phyloP scores from a whole-genome alignment of 2,888 invertebrate genomes.

The Subacronicta megacephala region DNA sequence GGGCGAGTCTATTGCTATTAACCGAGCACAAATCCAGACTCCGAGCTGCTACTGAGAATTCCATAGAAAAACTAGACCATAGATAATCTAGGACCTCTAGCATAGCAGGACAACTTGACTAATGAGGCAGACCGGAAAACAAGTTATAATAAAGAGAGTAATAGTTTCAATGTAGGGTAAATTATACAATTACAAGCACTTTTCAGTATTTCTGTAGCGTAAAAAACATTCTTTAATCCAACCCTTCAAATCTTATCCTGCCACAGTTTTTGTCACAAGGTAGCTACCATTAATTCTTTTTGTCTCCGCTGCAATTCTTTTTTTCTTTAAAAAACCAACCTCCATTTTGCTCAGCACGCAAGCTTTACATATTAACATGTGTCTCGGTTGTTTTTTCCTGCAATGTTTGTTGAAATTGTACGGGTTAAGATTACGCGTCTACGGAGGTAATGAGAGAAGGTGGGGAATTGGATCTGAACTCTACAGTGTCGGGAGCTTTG shows the following conservation, averaged over 20 bases:
- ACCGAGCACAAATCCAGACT: no score
- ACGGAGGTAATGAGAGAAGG: conserved; percentile 41
- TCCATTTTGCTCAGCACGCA: conserved; percentile 57
- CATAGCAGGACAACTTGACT: no score
- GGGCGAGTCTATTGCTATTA: no score
- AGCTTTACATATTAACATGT: conserved; percentile 59
- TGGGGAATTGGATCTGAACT: background rate
- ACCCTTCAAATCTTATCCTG: conserved; percentile 59
- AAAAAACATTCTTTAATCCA: conserved; percentile 30
- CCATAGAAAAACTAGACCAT: no score
- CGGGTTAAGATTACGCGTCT: conserved; percentile 51
- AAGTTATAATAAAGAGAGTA: no score
- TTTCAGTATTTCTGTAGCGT: no score
- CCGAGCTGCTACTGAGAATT: no score
- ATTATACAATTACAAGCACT: no score
- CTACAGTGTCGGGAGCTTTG: conserved; percentile 20
- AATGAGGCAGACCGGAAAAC: no score
- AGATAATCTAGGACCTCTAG: no score
- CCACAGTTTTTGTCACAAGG: conserved; percentile 52
- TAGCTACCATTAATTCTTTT: conserved; percentile 67
- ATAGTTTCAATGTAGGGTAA: no score
- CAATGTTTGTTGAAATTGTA: conserved; percentile 40
- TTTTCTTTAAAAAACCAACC: conserved; percentile 54
- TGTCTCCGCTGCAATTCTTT: conserved; percentile 57
- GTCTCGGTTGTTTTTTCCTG: conserved; percentile 38